These are phyloP conservation scores for Saccostrea cuccullata DNA, from an alignment of 1,140 invertebrate species.

Conservation along the genomic window DNA sequence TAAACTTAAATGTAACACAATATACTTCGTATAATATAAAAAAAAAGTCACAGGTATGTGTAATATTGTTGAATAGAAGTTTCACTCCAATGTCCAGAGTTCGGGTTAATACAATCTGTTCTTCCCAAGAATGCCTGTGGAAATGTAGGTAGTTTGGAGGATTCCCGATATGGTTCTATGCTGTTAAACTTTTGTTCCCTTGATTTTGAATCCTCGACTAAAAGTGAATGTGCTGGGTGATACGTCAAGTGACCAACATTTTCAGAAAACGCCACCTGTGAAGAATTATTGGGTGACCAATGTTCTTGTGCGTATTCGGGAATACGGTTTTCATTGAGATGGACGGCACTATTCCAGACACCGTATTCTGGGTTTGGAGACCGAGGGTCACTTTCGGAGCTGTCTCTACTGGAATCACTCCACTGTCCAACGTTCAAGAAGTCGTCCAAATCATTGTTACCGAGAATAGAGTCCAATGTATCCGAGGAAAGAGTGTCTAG, in stretches of 20 bases:
- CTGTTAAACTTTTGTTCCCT: conserved; percentile 23
- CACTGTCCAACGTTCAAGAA: conserved; percentile 59
- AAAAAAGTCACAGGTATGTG: conserved; percentile 59
- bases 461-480: conserved; percentile 67
- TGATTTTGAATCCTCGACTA: background rate
- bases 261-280: conserved; percentile 35
- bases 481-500: conserved; percentile 57
- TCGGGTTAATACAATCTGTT: conserved; percentile 31
- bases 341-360: conserved; percentile 57
- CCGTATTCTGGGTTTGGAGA: conserved; percentile 64
- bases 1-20: too few relatives aligned
- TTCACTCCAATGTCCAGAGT: conserved; percentile 41
- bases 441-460: conserved; percentile 64
- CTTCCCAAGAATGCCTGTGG: conserved; percentile 63
- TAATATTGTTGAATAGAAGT: conserved; percentile 58
- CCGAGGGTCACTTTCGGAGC: conserved; percentile 58
- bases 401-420: conserved; percentile 57
- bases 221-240: conserved; percentile 3
- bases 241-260: background rate
- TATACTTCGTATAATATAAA: background rate
- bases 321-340: conserved; percentile 39
- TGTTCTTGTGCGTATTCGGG: conserved; percentile 17
- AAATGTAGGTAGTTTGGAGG: conserved; percentile 58
- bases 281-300: background rate
- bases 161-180: background rate